Base-by-base conservation (phyloP, 92 coral and sea anemone species). In the Chrysogorgia sp. region DNA sequence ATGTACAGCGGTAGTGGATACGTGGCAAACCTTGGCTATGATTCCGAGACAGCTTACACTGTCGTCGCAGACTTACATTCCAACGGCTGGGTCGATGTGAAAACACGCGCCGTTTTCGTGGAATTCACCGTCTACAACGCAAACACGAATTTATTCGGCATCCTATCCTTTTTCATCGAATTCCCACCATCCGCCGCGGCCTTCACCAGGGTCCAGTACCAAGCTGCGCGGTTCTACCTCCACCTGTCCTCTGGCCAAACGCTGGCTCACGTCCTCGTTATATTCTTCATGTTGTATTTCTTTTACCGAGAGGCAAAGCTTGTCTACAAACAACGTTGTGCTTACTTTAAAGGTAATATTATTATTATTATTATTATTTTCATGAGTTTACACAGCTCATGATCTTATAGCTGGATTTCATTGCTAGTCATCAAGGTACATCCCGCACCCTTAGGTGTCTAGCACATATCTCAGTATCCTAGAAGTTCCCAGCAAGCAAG, bases 101-200 rank as follows among this genome's bases (percentile, higher is more conserved):
- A 82, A 37, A 80, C 97, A 7, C 87, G 97, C 24, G 84, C 94
- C 1, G 83, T 90, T 0, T 90, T 92, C 64, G 81, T 90, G 2
- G 97, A 92, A 68, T 90, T 92, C 75, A 87, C 97, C 22, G 92
- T 92, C 19, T 92, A 92, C 74, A 92, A 90, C 53, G 97, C 97
- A 4, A 92, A 92, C 64, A 68, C 79, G 23, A 89, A 91, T 63
- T 75, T 93, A 14, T 93, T 93, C 61, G 98, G 94, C 10, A 85
- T 91, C 32, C 90, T 96, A 9, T 91, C 86, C 29, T 59, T 91
- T 62, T 93, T 88, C 84, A 75, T 93, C 14, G 98, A 93, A 85
- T 91, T 91, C 60, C 81, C 88, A 34, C 94, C 98, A 1, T 86
- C 91, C 15, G 91, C 97, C 9, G 93, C 93, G 0, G 98, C 94